Evolutionary conservation across 1,140 invertebrate species (phyloP).

Genomic region (Trachymyrmex cornetzi): DNA sequence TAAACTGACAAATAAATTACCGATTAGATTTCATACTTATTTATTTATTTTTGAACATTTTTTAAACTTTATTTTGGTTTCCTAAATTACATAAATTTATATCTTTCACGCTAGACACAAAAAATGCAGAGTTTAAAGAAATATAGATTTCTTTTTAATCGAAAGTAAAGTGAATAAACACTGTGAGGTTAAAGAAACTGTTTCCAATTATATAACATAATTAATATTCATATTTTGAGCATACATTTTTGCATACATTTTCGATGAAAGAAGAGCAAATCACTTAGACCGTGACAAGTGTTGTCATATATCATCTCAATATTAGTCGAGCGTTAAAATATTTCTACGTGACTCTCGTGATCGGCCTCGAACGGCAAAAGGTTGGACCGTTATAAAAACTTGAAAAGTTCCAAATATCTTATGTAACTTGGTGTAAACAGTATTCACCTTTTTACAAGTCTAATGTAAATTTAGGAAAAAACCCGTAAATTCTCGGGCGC

Average conservation of each 20-base stretch:
- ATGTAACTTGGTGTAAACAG: neutral
- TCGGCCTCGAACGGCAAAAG: neutral
- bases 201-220: neutral
- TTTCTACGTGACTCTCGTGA: neutral
- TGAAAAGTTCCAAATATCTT: neutral
- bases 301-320: neutral
- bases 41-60: neutral
- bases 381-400: neutral
- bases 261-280: slow-evolving; percentile 1
- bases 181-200: neutral
- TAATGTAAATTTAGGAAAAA: neutral
- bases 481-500: neutral
- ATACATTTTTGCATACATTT: slow-evolving; percentile 7
- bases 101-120: neutral
- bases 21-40: neutral
- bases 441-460: slow-evolving; percentile 19
- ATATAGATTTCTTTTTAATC: neutral
- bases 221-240: slow-evolving; percentile 25
- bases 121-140: neutral
- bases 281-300: neutral
- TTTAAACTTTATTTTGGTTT: neutral
- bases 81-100: neutral
- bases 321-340: slow-evolving; percentile 38
- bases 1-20: neutral
- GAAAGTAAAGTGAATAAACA: neutral